Percentiles rank a stretch among this genome's conserved stretches.
Evolutionary conservation across 2,113 vertebrate species (phyloP).

Genomic region (Rousettus leschenaultii): DNA sequence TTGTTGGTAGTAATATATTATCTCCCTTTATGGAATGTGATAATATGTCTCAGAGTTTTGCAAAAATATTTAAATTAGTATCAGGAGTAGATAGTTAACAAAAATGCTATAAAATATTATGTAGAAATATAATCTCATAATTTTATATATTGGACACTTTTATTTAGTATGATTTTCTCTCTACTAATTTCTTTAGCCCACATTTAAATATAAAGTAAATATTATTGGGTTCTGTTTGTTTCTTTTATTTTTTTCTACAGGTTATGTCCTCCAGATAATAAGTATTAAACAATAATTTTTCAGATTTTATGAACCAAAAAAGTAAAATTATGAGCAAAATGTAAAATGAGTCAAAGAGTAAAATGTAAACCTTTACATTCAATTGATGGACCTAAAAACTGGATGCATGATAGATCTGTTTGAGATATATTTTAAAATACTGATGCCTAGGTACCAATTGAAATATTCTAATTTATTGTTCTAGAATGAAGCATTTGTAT

Average conservation of each 20-base stretch:
- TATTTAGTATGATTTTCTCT: neutral
- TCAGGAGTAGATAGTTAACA: neutral
- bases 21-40: neutral
- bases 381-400: neutral
- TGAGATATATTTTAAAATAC: neutral
- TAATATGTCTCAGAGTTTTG: neutral
- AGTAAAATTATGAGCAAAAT: neutral
- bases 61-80: neutral
- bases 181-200: neutral
- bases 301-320: neutral
- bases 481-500: neutral
- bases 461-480: neutral
- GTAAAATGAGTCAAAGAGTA: neutral
- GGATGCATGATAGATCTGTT: neutral
- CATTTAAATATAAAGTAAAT: neutral
- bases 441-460: neutral
- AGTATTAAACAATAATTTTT: neutral
- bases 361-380: neutral
- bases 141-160: neutral
- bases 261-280: neutral
- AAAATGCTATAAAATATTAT: neutral
- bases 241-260: neutral
- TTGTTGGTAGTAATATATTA: neutral
- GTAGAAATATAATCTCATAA: neutral
- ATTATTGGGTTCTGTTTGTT: neutral